Conservation (phyloP, 1,140 invertebrate genomes). For the Adelges cooleyi region DNA sequence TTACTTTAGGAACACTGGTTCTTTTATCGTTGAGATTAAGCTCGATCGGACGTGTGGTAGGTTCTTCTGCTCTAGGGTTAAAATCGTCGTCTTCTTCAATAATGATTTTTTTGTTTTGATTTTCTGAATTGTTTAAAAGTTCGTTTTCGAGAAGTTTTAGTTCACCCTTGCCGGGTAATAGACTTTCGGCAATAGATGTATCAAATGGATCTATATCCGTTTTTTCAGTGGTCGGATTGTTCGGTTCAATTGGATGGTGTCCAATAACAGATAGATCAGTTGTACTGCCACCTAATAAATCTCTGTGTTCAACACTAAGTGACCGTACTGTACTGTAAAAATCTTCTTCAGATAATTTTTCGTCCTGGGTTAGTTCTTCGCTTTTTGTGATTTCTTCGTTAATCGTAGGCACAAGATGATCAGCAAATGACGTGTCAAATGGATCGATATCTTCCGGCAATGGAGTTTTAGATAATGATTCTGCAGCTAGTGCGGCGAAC, state of each 20-base stretch:
- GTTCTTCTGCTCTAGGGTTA: constrained; percentile 31
- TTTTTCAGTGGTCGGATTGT: background rate
- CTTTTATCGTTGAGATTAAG: constrained; percentile 11
- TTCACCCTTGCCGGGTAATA: constrained; percentile 59
- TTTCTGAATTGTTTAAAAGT: constrained; percentile 37
- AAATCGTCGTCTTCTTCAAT: constrained; percentile 32
- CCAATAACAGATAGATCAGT: constrained; percentile 59
- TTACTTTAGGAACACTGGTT: background rate
- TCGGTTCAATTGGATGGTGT: constrained; percentile 54
- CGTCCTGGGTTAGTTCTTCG: constrained; percentile 6
- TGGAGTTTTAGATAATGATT: constrained; percentile 41
- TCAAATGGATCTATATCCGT: constrained; percentile 61
- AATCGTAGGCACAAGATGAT: constrained; percentile 59
- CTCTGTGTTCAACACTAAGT: constrained; percentile 31
- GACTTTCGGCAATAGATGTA: constrained; percentile 61
- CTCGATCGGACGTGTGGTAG: background rate
- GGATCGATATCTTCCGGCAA: constrained; percentile 46
- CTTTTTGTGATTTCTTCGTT: constrained; percentile 43
- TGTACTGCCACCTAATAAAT: constrained; percentile 47
- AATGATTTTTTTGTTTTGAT: background rate
- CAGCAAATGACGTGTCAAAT: constrained; percentile 74
- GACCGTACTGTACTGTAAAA: constrained; percentile 28
- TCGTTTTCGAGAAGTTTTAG: constrained; percentile 61
- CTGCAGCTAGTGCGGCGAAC: constrained; percentile 59
- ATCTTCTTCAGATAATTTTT: constrained; percentile 2